These are phyloP conservation scores for Andrena praecox DNA, from an alignment of 2,888 invertebrate species.

Conservation along the genomic window DNA sequence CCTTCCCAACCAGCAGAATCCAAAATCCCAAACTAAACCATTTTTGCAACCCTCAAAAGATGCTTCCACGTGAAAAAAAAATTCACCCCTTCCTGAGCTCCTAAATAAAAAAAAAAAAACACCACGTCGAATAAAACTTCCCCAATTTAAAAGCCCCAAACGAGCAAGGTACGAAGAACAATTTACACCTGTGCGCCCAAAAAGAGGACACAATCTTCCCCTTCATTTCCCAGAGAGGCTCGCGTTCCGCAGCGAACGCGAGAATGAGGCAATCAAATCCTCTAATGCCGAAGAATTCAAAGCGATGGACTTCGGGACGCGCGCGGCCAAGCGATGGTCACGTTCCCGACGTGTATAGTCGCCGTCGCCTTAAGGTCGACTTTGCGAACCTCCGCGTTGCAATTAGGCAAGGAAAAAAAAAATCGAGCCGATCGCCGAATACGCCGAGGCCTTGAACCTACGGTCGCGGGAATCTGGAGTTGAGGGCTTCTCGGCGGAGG, in stretches of 20 bases:
- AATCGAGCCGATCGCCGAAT: conserved; percentile 33
- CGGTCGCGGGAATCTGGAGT: conserved; percentile 19
- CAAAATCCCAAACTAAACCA: no score
- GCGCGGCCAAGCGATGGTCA: conserved; percentile 42
- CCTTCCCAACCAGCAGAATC: no score
- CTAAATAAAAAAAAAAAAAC: no score
- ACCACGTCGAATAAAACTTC: background rate
- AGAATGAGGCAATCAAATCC: conserved; percentile 3
- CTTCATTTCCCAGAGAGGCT: background rate
- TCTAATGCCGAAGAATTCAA: conserved; percentile 64
- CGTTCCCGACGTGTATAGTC: conserved; percentile 46
- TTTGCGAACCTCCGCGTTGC: conserved; percentile 70
- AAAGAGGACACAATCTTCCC: background rate
- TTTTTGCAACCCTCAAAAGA: no score
- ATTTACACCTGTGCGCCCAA: background rate
- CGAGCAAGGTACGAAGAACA: background rate
- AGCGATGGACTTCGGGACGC: conserved; percentile 45
- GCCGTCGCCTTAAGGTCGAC: conserved; percentile 73
- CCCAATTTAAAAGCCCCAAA: background rate
- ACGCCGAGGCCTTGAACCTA: conserved; percentile 45
- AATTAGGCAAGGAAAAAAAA: conserved; percentile 65
- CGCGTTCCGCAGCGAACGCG: background rate
- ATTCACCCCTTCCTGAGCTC: no score
- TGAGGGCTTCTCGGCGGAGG: background rate
- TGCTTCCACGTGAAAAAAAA: no score